phyloP scores from a whole-genome alignment of 1,140 invertebrate species.

The Diorhabda elongata region DNA sequence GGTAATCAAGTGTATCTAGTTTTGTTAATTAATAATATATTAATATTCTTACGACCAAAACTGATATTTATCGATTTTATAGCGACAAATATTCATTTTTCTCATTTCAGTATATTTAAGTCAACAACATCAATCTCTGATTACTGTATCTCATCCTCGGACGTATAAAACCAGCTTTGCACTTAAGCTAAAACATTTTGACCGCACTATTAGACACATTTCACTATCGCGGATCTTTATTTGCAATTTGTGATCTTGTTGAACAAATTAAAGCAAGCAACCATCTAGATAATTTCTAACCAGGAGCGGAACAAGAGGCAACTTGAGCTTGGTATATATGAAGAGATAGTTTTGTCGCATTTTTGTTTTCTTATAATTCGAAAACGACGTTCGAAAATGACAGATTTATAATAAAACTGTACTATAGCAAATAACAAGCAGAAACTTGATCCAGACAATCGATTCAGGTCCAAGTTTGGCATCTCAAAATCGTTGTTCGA shows the following conservation, averaged over 20 bases:
- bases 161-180: not conserved
- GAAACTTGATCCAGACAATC: no score
- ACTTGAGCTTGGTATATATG: no score
- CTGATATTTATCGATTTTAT: not conserved
- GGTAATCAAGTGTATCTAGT: no score
- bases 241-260: constrained; percentile 33
- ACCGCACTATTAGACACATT: constrained; percentile 9
- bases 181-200: not conserved
- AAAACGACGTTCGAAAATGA: no score
- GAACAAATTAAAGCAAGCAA: constrained; percentile 30
- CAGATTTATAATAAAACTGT: no score
- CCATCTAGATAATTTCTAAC: constrained; percentile 30
- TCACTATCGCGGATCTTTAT: constrained; percentile 24
- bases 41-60: not conserved
- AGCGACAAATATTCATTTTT: not conserved
- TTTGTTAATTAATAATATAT: no score
- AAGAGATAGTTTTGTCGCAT: no score
- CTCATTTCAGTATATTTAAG: not conserved
- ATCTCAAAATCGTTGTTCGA: no score
- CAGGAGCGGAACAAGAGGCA: no score
- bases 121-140: not conserved
- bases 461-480: no score
- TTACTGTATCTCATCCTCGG: not conserved
- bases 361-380: no score
- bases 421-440: no score